A percentile compares a stretch with the other conserved stretches of the same genome.
Evolutionary conservation across 2,797 vertebrate species (phyloP).

Genomic region (Spinus olivaceus): DNA sequence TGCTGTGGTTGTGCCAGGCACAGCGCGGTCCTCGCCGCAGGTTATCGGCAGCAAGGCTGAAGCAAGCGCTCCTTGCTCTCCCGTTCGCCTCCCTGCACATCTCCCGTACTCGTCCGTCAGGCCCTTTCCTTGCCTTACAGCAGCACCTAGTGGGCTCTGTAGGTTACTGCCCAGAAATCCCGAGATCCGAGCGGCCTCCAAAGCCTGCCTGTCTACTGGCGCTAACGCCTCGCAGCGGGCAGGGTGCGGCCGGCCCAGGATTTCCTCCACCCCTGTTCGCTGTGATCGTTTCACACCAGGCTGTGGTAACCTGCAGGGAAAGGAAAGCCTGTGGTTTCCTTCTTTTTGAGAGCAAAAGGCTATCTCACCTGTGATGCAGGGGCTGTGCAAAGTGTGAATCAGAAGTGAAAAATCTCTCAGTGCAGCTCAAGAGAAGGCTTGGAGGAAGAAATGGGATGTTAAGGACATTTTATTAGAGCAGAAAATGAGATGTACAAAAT

Average conservation of each 20-base stretch:
- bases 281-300: background rate
- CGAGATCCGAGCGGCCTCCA: background rate
- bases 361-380: accelerated
- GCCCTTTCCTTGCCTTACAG: constrained; percentile 58
- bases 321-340: background rate
- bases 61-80: accelerated
- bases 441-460: background rate
- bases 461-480: background rate
- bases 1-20: background rate
- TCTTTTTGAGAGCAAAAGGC: background rate
- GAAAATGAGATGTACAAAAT: background rate
- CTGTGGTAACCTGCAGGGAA: background rate
- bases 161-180: constrained; percentile 35
- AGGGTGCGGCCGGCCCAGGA: background rate
- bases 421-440: background rate
- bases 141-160: constrained; percentile 72
- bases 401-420: background rate
- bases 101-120: accelerated
- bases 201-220: background rate
- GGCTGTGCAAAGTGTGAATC: background rate
- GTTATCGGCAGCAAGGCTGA: background rate
- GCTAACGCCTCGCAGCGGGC: accelerated
- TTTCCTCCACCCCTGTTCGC: accelerated
- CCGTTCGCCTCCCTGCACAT: accelerated
- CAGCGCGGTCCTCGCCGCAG: accelerated